Evolutionary conservation across 2,797 vertebrate genomes (phyloP).

Genomic region (Eupleurogrammus muticus): DNA sequence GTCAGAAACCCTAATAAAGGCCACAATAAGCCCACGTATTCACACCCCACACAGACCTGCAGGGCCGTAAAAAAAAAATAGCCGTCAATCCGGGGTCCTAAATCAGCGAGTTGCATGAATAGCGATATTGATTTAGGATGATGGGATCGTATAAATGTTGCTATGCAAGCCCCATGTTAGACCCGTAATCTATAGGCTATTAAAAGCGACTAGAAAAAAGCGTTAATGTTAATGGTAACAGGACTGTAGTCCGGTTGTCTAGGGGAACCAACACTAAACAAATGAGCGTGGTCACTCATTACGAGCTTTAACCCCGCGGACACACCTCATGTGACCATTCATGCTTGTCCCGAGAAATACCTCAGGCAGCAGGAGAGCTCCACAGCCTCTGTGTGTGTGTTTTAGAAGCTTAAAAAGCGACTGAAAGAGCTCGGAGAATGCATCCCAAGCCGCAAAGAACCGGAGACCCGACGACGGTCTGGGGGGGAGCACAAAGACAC

Average conservation of each 20-base stretch:
- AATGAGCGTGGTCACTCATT: slow-evolving; percentile 58
- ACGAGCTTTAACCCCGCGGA: slow-evolving; percentile 43
- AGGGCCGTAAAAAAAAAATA: no score
- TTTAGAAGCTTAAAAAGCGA: no score
- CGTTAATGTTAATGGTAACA: slow-evolving; percentile 3
- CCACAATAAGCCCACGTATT: slow-evolving; percentile 31
- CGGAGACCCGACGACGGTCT: no score
- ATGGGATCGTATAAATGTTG: slow-evolving; percentile 37
- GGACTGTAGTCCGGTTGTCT: slow-evolving; percentile 25
- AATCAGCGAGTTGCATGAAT: slow-evolving; percentile 54
- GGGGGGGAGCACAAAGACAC: slow-evolving; percentile 15
- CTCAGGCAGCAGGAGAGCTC: slow-evolving; percentile 34
- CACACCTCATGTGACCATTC: slow-evolving; percentile 76
- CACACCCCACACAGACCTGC: slow-evolving; percentile 9
- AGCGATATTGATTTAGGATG: slow-evolving; percentile 46
- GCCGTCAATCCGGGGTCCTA: slow-evolving; percentile 28
- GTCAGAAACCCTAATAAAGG: slow-evolving; percentile 32
- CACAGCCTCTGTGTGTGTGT: neutral
- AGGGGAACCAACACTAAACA: slow-evolving; percentile 47
- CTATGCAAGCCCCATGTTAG: neutral
- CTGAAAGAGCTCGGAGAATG: neutral
- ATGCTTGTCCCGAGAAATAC: slow-evolving; percentile 74
- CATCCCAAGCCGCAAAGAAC: neutral
- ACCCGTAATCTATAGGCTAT: neutral
- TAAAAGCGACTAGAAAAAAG: neutral